These are phyloP conservation scores for Macrophya annulata DNA, from an alignment of 2,888 invertebrate genomes.

Conservation along the genomic window DNA sequence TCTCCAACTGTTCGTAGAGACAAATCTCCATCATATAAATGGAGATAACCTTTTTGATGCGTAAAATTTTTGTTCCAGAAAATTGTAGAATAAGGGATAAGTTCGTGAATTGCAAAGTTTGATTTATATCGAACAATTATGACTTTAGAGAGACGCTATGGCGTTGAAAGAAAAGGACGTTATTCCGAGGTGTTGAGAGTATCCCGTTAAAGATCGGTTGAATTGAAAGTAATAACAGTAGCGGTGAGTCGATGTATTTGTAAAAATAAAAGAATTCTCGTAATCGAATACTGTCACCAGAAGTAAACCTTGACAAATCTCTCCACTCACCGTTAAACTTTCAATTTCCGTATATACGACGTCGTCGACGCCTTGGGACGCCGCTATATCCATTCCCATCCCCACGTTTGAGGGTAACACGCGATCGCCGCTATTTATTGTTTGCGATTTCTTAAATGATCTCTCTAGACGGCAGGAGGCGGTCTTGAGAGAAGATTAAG, in stretches of 20 bases:
- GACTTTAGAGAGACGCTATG: neutral
- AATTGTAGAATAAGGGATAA: neutral
- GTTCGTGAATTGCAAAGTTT: neutral
- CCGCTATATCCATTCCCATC: conserved; percentile 20
- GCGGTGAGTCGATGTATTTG: neutral
- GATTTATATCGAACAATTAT: neutral
- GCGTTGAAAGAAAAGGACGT: neutral
- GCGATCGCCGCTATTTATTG: conserved; percentile 58
- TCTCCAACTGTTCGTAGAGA: too few relatives aligned
- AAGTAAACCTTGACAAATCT: conserved; percentile 56
- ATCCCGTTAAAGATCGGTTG: neutral
- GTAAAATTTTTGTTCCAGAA: neutral
- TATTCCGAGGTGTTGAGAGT: neutral
- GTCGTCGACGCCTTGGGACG: conserved; percentile 6
- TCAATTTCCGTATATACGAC: conserved; percentile 67
- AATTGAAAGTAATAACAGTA: neutral
- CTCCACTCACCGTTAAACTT: conserved; percentile 66
- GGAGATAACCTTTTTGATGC: too few relatives aligned
- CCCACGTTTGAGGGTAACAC: conserved; percentile 25
- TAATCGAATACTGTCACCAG: conserved; percentile 51
- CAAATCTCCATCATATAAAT: too few relatives aligned
- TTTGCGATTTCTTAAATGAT: conserved; percentile 58
- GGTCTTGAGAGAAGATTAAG: conserved; percentile 54
- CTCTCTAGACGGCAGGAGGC: conserved; percentile 42
- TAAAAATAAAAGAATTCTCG: conserved; percentile 17